Percentiles rank a stretch among this genome's conserved stretches.
These are phyloP conservation scores for Xylota segnis DNA, from an alignment of 2,888 invertebrate species.

Conservation along the genomic window DNA sequence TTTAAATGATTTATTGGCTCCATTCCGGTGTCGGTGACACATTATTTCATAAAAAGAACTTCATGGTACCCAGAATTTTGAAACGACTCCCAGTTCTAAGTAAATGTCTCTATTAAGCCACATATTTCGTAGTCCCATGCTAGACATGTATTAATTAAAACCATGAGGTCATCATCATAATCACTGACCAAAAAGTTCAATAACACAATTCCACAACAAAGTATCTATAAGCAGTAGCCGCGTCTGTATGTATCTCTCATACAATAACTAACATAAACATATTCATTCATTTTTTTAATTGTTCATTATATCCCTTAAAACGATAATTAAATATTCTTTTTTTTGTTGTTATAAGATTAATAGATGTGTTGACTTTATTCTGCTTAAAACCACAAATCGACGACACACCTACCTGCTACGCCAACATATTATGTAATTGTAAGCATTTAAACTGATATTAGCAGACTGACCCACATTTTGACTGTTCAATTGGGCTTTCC, in stretches of 20 bases:
- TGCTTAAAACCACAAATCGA: constrained; percentile 4
- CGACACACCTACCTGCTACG: constrained; percentile 60
- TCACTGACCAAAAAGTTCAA: constrained; percentile 65
- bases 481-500: constrained; percentile 56
- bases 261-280: constrained; percentile 16
- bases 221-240: background rate
- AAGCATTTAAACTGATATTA: constrained; percentile 60
- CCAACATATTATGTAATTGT: constrained; percentile 51
- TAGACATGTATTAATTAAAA: constrained; percentile 57
- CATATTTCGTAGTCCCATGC: constrained; percentile 20
- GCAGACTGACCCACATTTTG: constrained; percentile 67
- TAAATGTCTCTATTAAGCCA: background rate
- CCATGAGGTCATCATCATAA: constrained; percentile 48
- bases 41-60: background rate
- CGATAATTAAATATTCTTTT: constrained; percentile 34
- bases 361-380: constrained; percentile 17
- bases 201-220: constrained; percentile 52
- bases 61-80: constrained; percentile 3
- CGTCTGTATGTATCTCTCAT: background rate
- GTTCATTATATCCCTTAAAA: constrained; percentile 33
- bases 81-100: constrained; percentile 7
- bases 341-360: background rate
- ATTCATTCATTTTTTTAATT: constrained; percentile 18
- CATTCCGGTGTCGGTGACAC: constrained; percentile 11
- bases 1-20: background rate